phyloP scores from a whole-genome alignment of 2,113 vertebrate genomes.

The Protomyctophum bolini region DNA sequence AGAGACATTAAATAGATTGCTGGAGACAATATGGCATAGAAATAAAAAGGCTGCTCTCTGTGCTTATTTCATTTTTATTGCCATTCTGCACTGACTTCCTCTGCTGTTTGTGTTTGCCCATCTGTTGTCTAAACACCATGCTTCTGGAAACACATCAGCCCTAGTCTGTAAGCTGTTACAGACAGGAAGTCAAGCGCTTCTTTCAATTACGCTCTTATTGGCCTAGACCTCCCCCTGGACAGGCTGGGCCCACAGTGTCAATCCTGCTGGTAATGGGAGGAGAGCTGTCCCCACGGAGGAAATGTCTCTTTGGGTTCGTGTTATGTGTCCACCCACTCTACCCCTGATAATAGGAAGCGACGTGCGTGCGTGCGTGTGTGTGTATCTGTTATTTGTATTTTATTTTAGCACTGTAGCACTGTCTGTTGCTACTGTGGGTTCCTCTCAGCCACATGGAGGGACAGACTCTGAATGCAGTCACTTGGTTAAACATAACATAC shows the following conservation, averaged over 20 bases:
- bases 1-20: slow-evolving; percentile 19
- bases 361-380: not conserved
- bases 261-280: slow-evolving; percentile 75
- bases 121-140: slow-evolving; percentile 70
- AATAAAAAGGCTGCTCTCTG: slow-evolving; percentile 24
- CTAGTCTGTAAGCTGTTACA: slow-evolving; percentile 67
- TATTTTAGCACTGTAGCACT: no score
- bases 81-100: slow-evolving; percentile 44
- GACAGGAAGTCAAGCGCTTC: slow-evolving; percentile 74
- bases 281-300: slow-evolving; percentile 70
- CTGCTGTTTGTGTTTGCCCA: slow-evolving; percentile 67
- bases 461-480: no score
- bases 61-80: slow-evolving; percentile 23
- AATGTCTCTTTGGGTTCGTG: slow-evolving; percentile 71
- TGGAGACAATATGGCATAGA: slow-evolving; percentile 11
- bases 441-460: no score
- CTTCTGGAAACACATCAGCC: slow-evolving; percentile 57
- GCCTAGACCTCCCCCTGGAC: slow-evolving; percentile 72
- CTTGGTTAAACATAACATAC: no score
- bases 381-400: not conserved
- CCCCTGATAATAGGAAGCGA: slow-evolving; percentile 58
- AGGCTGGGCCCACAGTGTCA: slow-evolving; percentile 67
- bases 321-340: slow-evolving; percentile 60
- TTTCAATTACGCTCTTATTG: slow-evolving; percentile 78
- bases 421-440: no score